phyloP scores from a whole-genome alignment of 2,797 vertebrate species.

The Catostomus latipinnis region DNA sequence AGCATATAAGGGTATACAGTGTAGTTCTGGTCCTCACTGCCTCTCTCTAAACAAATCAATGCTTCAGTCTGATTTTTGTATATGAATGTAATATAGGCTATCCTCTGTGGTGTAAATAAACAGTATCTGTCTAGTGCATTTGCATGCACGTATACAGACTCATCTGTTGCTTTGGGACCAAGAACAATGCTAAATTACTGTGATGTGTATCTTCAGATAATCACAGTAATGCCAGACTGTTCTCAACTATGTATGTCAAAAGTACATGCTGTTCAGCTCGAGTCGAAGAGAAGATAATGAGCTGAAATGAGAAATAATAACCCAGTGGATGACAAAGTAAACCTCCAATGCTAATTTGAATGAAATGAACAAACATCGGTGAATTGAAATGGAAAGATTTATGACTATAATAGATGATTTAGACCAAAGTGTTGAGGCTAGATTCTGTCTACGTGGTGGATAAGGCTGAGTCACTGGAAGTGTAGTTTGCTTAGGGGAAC shows the following conservation, averaged over 20 bases:
- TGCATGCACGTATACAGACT: conserved; percentile 52
- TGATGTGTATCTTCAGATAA: conserved; percentile 51
- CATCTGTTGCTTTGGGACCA: conserved; percentile 57
- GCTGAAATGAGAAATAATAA: conserved; percentile 16
- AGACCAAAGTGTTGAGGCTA: conserved; percentile 22
- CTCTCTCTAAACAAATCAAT: conserved; percentile 20
- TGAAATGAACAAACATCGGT: no score
- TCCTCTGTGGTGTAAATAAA: conserved; percentile 52
- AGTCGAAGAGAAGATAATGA: conserved; percentile 8
- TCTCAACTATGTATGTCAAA: conserved; percentile 26
- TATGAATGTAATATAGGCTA: conserved; percentile 56
- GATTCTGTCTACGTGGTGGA: not conserved
- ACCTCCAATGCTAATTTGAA: no score
- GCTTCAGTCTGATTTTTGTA: conserved; percentile 47
- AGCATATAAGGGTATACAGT: conserved; percentile 15
- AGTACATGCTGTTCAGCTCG: conserved; percentile 25
- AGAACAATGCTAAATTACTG: conserved; percentile 56
- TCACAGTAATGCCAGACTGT: conserved; percentile 49
- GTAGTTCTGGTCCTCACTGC: conserved; percentile 15
- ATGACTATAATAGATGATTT: not conserved
- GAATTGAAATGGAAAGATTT: not conserved
- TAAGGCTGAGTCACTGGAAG: not conserved
- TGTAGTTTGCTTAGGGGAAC: conserved; percentile 2
- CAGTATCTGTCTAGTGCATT: conserved; percentile 43
- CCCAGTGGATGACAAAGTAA: no score